Conservation (phyloP, 2,113 vertebrate species). For the Callospermophilus lateralis region DNA sequence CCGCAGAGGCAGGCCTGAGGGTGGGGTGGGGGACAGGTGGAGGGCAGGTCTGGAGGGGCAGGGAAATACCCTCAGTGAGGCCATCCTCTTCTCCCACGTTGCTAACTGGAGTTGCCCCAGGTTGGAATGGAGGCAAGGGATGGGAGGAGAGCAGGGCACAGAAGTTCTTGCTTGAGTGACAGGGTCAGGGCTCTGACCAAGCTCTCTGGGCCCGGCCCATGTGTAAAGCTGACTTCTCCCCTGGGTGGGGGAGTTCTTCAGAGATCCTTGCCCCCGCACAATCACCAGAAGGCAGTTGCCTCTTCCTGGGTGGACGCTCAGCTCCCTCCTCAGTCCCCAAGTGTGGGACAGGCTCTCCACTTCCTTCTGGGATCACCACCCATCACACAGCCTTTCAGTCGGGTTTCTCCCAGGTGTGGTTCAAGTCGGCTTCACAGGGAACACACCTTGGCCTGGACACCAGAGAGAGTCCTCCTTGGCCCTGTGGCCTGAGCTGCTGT, state of each 20-base stretch:
- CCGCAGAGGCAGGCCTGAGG: accelerated
- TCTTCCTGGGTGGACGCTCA: not conserved
- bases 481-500: not conserved
- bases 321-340: not conserved
- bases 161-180: not conserved
- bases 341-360: not conserved
- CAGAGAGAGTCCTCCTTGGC: not conserved
- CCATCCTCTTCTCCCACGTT: not conserved
- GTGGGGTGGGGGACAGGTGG: not conserved
- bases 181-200: not conserved
- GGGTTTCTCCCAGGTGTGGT: not conserved
- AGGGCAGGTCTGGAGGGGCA: not conserved
- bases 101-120: not conserved
- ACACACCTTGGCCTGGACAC: not conserved
- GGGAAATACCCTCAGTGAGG: accelerated
- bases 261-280: not conserved
- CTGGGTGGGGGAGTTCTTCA: not conserved
- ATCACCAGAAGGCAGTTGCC: not conserved
- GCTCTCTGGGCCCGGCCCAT: not conserved
- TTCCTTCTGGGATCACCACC: not conserved
- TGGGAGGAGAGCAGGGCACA: accelerated
- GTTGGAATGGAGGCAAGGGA: not conserved
- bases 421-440: not conserved
- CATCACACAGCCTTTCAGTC: not conserved
- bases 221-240: not conserved